Evolutionary conservation across 1,140 invertebrate species (phyloP), one percentile per base, ranked within the genome.

Genomic region (Polyergus mexicanus): DNA sequence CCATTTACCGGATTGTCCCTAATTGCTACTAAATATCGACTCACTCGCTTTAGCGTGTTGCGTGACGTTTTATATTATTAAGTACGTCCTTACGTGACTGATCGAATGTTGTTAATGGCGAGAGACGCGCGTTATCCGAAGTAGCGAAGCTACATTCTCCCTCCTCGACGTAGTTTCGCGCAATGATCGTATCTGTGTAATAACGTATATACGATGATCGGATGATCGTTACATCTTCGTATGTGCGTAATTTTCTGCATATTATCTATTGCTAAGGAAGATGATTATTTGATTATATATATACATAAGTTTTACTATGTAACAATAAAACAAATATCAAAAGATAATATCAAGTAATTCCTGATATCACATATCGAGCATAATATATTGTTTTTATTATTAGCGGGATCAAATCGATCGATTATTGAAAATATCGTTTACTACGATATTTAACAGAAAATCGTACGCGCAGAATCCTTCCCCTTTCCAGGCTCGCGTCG

Each of bases 1-100:
- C 16, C 81, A 32, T 47, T 84, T 63, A 28, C 38, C 41, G 28
- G 41, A 51, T 76, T 76, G 71, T 44, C 22, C 71, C 81, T 84
- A 84, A 84, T 84, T 58, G 72, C 32, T 75, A 38, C 62, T 84
- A 84, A 77, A 62, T 84, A 74, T 83, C 54, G 54, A 38, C 78
- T 71, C 71, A 7, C 44, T 51, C n/a, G 60, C 44, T 56, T 38
- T 32, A 16, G 47, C 47, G 8, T 81, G 8, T 81, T 44, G 78
- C 68, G 54, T 83, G 68, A 83, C 54, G 68, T 74, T 83, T 77
- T 65, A n/a, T 65, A 41, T 22, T 19, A 7, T 44, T 65, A 76
- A 84, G 58, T 41, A 35, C 58, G 41, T 84, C 51, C 51, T 77
- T 66, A 77, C 69, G 81, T 84, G 81, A 83, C 78, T 71, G 56